Evolutionary conservation across 2,113 vertebrate genomes (phyloP).

Genomic region (Zootoca vivipara): DNA sequence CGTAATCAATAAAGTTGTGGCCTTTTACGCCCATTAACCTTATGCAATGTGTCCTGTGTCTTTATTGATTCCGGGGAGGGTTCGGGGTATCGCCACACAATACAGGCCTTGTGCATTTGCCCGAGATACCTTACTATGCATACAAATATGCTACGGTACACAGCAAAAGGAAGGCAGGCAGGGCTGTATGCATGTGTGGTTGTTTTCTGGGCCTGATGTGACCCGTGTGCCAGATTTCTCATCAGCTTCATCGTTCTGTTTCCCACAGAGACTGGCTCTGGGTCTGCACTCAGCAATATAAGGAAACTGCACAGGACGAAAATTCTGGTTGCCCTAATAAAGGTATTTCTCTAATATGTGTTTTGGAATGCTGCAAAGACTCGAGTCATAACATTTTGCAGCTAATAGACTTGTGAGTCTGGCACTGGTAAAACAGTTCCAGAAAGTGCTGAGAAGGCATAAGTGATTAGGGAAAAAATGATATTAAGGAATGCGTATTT

Average conservation of each 20-base stretch:
- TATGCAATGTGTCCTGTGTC: no score
- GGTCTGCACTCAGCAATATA: background rate
- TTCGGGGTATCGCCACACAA: no score
- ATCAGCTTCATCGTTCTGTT: background rate
- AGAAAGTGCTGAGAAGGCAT: conserved; percentile 29
- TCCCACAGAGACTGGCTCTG: background rate
- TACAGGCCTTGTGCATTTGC: background rate
- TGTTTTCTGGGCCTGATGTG: background rate
- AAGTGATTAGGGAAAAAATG: conserved; percentile 22
- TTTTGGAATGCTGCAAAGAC: background rate
- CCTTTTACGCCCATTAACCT: no score
- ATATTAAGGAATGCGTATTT: conserved; percentile 20
- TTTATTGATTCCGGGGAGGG: no score
- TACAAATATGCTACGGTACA: background rate
- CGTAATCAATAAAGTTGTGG: no score
- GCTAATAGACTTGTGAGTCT: conserved; percentile 19
- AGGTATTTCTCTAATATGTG: no score
- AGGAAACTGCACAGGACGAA: background rate
- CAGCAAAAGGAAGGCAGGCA: background rate
- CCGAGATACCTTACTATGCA: background rate
- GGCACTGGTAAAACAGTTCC: conserved; percentile 17
- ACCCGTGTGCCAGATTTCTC: background rate
- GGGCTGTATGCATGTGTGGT: background rate
- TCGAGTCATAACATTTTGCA: conserved; percentile 18
- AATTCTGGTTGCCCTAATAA: no score